phyloP scores from a whole-genome alignment of 2,797 vertebrate species.

The Artibeus jamaicensis region DNA sequence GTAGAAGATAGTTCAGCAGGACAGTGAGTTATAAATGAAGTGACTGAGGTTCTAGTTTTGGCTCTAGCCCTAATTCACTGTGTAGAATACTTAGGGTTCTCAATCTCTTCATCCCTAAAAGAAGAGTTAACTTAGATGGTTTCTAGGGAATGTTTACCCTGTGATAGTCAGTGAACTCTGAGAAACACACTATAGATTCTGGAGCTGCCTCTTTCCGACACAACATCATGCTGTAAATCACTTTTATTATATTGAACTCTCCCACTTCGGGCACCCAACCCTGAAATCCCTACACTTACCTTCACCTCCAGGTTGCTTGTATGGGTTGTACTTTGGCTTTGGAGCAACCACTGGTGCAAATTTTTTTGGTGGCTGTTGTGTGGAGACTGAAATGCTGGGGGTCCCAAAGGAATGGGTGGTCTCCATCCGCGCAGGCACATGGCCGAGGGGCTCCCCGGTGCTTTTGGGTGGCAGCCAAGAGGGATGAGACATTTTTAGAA shows the following conservation, averaged over 20 bases:
- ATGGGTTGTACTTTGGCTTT: constrained; percentile 98
- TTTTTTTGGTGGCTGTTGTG: constrained; percentile 96
- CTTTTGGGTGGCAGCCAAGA: constrained; percentile 92
- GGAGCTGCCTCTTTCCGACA: not conserved
- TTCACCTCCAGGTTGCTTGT: constrained; percentile 87
- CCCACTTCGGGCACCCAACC: not conserved
- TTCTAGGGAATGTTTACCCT: not conserved
- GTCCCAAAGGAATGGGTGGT: constrained; percentile 93
- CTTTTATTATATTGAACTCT: not conserved
- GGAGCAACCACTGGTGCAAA: constrained; percentile 96
- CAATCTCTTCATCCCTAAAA: not conserved
- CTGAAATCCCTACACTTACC: constrained; percentile 82
- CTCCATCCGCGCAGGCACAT: constrained; percentile 95
- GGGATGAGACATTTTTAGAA: constrained; percentile 83
- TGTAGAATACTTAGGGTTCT: not conserved
- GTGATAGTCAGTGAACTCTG: not conserved
- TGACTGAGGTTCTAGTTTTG: not conserved
- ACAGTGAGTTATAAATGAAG: not conserved
- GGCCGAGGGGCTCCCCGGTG: constrained; percentile 87
- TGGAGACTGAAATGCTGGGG: constrained; percentile 95
- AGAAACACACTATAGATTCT: not conserved
- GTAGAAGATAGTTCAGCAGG: not conserved
- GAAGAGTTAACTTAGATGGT: not conserved
- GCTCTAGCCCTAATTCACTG: not conserved
- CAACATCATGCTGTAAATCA: not conserved